phyloP scores from a whole-genome alignment of 1,140 invertebrate genomes.

The Saccostrea echinata region DNA sequence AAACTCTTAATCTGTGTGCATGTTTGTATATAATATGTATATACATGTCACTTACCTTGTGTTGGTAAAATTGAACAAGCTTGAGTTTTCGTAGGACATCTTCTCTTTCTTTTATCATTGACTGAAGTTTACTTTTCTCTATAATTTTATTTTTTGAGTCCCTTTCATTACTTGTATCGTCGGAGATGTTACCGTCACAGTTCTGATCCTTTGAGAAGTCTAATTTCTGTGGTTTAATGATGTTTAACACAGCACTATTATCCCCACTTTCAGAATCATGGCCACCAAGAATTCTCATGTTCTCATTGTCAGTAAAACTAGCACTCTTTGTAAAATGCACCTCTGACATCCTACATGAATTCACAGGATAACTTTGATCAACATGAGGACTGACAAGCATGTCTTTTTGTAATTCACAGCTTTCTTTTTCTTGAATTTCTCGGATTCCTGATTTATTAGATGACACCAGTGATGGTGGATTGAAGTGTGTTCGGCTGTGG shows the following conservation, averaged over 20 bases:
- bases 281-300: background rate
- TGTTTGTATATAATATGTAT: background rate
- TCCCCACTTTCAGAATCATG: background rate
- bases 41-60: slow-evolving; percentile 68
- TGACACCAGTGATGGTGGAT: background rate
- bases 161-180: background rate
- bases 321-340: background rate
- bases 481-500: slow-evolving; percentile 25
- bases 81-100: slow-evolving; percentile 72
- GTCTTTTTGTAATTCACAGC: slow-evolving; percentile 7
- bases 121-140: background rate
- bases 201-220: background rate
- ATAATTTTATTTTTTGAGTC: background rate
- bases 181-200: background rate
- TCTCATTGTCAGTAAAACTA: background rate
- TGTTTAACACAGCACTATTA: too few relatives aligned
- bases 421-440: background rate
- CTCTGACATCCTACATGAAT: background rate
- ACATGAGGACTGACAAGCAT: background rate
- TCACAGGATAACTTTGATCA: background rate
- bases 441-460: slow-evolving; percentile 19
- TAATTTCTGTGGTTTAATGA: background rate
- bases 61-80: slow-evolving; percentile 74
- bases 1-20: background rate
- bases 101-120: slow-evolving; percentile 52